phyloP scores from a whole-genome alignment of 1,140 invertebrate genomes.

The Hycleus cichorii region DNA sequence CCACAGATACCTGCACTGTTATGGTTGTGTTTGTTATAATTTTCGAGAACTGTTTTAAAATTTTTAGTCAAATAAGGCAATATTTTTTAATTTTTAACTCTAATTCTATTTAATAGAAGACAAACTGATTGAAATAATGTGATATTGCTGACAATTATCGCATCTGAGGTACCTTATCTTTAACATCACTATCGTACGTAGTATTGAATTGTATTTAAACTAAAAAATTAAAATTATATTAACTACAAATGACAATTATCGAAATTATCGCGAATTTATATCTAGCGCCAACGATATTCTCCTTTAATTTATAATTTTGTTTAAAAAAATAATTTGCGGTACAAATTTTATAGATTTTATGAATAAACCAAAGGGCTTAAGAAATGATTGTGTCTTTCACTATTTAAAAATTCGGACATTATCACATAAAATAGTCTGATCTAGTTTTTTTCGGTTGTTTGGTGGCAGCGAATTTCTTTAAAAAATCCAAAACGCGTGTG shows the following conservation, averaged over 20 bases:
- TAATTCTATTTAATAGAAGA: too few relatives aligned
- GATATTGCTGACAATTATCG: conserved; percentile 33
- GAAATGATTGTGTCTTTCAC: conserved; percentile 1
- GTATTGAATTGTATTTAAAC: conserved; percentile 7
- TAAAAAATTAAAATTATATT: not conserved
- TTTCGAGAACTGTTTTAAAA: conserved; percentile 13
- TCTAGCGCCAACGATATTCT: too few relatives aligned
- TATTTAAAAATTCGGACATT: conserved; percentile 10
- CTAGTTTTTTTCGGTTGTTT: not conserved
- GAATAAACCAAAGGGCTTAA: too few relatives aligned
- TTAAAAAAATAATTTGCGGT: too few relatives aligned
- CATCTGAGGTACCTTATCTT: conserved; percentile 25
- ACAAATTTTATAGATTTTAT: too few relatives aligned
- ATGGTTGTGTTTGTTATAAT: conserved; percentile 16
- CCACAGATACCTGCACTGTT: conserved; percentile 15
- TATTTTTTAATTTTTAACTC: conserved; percentile 23
- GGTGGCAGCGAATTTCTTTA: not conserved
- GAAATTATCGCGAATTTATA: too few relatives aligned
- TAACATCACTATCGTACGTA: conserved; percentile 26
- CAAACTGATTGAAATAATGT: conserved; percentile 29
- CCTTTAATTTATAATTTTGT: too few relatives aligned
- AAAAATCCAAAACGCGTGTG: conserved; percentile 10
- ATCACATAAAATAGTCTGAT: too few relatives aligned
- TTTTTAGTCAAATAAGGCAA: conserved; percentile 29
- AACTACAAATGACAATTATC: too few relatives aligned